phyloP scores from a whole-genome alignment of 2,113 vertebrate genomes.

The Nymphicus hollandicus region DNA sequence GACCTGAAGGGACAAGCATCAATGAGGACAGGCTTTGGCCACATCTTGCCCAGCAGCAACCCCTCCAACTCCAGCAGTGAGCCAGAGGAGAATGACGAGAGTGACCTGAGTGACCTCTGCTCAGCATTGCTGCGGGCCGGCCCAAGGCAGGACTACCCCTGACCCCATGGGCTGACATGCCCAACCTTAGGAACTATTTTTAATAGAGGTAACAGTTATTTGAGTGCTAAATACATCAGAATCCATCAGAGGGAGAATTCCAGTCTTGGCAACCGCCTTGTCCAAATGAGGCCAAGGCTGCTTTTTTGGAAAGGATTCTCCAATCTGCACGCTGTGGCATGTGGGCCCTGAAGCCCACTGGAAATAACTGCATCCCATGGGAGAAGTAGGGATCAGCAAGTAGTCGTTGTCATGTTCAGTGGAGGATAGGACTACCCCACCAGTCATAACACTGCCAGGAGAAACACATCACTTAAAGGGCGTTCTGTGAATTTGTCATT shows the following conservation, averaged over 20 bases:
- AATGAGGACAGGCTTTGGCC: conserved; percentile 63
- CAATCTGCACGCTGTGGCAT: fast-evolving
- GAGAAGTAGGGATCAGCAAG: fast-evolving
- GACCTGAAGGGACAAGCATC: conserved; percentile 11
- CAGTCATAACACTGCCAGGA: background rate
- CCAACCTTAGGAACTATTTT: background rate
- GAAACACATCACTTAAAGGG: background rate
- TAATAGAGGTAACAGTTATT: background rate
- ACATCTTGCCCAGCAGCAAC: conserved; percentile 33
- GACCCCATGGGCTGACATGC: background rate
- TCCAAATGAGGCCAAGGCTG: background rate
- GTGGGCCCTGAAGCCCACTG: fast-evolving
- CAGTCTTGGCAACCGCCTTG: fast-evolving
- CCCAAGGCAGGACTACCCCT: background rate
- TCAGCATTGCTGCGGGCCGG: background rate
- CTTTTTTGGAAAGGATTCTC: background rate
- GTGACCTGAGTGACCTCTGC: conserved; percentile 57
- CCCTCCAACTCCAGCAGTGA: conserved; percentile 65
- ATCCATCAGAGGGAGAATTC: background rate
- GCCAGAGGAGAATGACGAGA: conserved; percentile 86
- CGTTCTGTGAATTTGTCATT: background rate
- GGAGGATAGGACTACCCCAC: background rate
- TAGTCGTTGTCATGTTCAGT: background rate
- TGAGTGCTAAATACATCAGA: background rate
- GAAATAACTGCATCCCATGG: background rate